A percentile compares a stretch with the other conserved stretches of the same genome.
Evolutionary conservation across 2,797 vertebrate genomes (phyloP).

Genomic region (Sebastes ruberrimus): DNA sequence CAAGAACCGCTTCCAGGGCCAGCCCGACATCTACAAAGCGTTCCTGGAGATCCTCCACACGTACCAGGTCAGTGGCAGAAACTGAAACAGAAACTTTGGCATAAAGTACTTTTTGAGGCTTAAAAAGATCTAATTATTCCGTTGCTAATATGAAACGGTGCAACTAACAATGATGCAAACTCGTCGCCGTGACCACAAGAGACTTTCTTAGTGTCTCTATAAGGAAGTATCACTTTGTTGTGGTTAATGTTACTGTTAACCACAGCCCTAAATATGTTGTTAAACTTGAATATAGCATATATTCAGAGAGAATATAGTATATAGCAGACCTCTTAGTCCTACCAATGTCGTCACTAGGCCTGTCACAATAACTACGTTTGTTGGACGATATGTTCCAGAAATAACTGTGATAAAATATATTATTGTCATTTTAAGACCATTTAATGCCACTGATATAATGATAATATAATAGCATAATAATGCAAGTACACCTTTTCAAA

Average conservation of each 20-base stretch:
- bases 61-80: conserved; percentile 86
- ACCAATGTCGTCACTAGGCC: not conserved
- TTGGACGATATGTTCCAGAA: not conserved
- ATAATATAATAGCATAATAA: too few species aligned
- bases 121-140: not conserved
- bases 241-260: too few species aligned
- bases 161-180: not conserved
- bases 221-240: not conserved
- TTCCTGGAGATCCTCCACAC: conserved; percentile 99
- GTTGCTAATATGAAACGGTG: not conserved
- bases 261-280: not conserved
- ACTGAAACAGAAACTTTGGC: not conserved
- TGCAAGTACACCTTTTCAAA: too few species aligned
- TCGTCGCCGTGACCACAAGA: not conserved
- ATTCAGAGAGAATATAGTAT: too few species aligned
- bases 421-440: not conserved
- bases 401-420: not conserved
- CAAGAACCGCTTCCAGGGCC: conserved; percentile 99
- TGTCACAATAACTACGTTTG: not conserved
- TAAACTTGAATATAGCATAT: not conserved
- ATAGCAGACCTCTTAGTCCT: too few species aligned
- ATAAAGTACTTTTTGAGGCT: not conserved
- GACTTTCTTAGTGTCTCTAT: not conserved
- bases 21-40: conserved; percentile 99
- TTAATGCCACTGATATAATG: too few species aligned